Base-by-base conservation (phyloP, 1,140 invertebrate species). In the Drosophila equinoxialis region DNA sequence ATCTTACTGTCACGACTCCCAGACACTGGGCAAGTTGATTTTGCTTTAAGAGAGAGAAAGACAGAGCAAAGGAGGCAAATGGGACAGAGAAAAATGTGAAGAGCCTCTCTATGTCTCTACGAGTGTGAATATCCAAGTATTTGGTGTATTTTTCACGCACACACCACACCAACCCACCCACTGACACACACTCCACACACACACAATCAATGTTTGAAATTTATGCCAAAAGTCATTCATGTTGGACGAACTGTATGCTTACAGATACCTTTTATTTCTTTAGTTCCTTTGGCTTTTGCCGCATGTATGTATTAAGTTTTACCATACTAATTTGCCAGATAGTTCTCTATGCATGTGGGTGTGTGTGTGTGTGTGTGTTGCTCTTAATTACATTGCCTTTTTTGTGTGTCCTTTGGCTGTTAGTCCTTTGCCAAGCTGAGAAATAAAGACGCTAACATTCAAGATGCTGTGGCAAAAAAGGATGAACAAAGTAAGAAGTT, bases 1-100 rank as follows among this genome's bases (percentile, higher is more conserved):
- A 89, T 89, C 84, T 89, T 85, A 73, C 81, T 89, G 84, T 84
- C 85, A 89, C 75, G 69, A 80, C 77, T 66, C 72, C 48, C 81
- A 72, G 73, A 70, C 71, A 74, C 65, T 70, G 66, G 72, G 73
- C 77, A 72, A 80, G 79, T 89, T 81, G 70, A 84, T 77, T 79
- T 87, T 41, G 64, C 68, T 30, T 30, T 30, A 30, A 30, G 26
- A 30, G 26, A 30, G 30, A 30, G 63, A 63, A 66, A 33, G 55
- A 8, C 33, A 20, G 13, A 37, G 23, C 23, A 11, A 23, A 13
- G 5, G 14, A 59, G 45, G 3, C 39, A 45, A 11, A 33, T 17
- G 26, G 5, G 55, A 10, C 33, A 39, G 39, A 42, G 14, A 61
- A 35, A 23, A 51, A 51, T 51, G 17, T n/a, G 41, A 35, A 41